Evolutionary conservation across 2,797 vertebrate genomes (phyloP), one percentile per base, ranked within the genome.

Genomic region (Rhinichthys osculus): DNA sequence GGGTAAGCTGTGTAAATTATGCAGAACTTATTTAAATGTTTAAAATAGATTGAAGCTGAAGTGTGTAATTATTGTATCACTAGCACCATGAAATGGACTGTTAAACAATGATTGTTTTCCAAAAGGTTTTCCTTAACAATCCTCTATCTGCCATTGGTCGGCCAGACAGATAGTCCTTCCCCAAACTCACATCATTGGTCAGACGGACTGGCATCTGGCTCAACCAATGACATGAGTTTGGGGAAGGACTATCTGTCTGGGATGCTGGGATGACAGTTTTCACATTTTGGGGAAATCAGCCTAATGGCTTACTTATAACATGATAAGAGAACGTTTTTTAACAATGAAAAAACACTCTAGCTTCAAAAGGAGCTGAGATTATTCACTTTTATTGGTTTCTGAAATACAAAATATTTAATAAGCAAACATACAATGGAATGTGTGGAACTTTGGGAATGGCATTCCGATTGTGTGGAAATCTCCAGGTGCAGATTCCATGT

Each of bases 401-500:
- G 50, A 77, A 76, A 77, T 57, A 38, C 16, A 47, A 79, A 33
- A 81, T 38, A 38, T 54, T 17, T 11, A 21, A 67, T 81, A 70
- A 40, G 54, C 47, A 54, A 81, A 57, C 66, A 71, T 81, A 19
- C 30, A 81, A 30, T 38, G 44, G 79, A 69, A 81, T 81, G 33
- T 40, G 44, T 35, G 64, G 42, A 69, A 69, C 64, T 81, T 69
- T 50, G 62, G 3, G 33, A 81, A 81, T 27, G 33, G 7, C 23
- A 54, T 81, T 66, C 62, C 10, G 11, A 50, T 23, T 50, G 42
- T 27, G 13, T 2, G 2, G 33, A 70, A 69, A n/a, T 81, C 42
- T 50, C 5, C 4, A 3, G 59, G 30, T 17, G n/a, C 40, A 47
- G 38, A 44, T 14, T 67, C 62, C 19, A 50, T n/a, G 17, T 21